A percentile compares a stretch with the other conserved stretches of the same genome.
phyloP scores from a whole-genome alignment of 2,113 vertebrate species.

The Paramormyrops kingsleyae region DNA sequence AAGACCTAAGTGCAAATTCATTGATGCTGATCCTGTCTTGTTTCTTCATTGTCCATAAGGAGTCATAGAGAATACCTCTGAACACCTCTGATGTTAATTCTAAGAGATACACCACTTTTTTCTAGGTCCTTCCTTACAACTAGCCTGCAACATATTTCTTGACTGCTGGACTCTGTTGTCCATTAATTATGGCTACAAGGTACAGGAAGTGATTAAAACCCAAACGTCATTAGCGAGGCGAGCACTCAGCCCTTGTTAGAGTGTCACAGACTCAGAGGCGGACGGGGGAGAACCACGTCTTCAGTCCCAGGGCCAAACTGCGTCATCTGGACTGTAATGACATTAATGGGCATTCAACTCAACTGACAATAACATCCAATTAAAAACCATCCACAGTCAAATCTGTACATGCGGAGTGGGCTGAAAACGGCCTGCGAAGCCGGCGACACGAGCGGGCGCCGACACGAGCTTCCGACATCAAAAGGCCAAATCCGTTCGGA shows the following conservation, averaged over 20 bases:
- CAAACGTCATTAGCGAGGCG: constrained; percentile 57
- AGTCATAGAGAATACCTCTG: neutral
- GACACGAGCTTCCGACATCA: neutral
- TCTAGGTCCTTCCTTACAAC: neutral
- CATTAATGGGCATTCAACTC: neutral
- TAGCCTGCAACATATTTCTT: neutral
- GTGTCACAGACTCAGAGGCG: neutral
- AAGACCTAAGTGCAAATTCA: neutral
- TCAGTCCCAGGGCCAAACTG: neutral
- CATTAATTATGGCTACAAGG: constrained; percentile 55
- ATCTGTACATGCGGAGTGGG: neutral
- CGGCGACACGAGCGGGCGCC: constrained; percentile 50
- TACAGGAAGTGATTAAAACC: constrained; percentile 69
- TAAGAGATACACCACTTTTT: neutral
- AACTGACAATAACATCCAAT: neutral
- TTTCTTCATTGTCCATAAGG: neutral
- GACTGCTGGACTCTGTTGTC: constrained; percentile 21
- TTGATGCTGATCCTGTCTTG: neutral
- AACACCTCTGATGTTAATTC: neutral
- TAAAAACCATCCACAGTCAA: neutral
- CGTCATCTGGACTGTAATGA: neutral
- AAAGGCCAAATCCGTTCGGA: neutral
- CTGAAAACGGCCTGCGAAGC: neutral
- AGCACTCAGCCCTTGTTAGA: constrained; percentile 58
- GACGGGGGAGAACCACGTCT: neutral